Evolutionary conservation across 64 coral and sea anemone species (phyloP).

Genomic region (Montipora sp.): DNA sequence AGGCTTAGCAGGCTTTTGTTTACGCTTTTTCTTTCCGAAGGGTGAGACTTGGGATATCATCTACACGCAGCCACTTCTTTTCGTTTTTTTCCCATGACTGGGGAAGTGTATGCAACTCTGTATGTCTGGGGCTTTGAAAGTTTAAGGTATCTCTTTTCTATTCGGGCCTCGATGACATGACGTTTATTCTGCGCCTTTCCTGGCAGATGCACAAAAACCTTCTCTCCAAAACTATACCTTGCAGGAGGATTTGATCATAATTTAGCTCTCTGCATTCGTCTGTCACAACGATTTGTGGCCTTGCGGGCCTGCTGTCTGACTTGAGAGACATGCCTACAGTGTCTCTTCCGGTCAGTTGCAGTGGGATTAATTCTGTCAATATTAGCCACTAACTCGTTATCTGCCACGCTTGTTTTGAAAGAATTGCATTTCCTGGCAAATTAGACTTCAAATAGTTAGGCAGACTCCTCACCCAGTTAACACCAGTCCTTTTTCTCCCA

Average conservation of each 20-base stretch:
- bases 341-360: neutral
- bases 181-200: neutral
- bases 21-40: neutral
- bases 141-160: slow-evolving; percentile 22
- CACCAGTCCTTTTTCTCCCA: slow-evolving; percentile 46
- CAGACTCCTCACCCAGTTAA: slow-evolving; percentile 33
- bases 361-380: neutral
- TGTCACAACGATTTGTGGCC: neutral
- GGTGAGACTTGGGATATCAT: neutral
- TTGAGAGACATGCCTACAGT: neutral
- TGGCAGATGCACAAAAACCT: neutral
- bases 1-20: neutral
- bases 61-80: neutral
- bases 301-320: neutral
- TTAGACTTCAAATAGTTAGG: slow-evolving; percentile 22
- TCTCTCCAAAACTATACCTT: neutral
- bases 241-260: neutral
- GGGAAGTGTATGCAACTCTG: slow-evolving; percentile 5
- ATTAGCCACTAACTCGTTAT: neutral
- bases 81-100: neutral
- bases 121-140: neutral
- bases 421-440: too few species aligned
- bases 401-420: neutral
- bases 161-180: neutral
- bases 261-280: slow-evolving; percentile 4